A percentile compares a stretch with the other conserved stretches of the same genome.
These are phyloP conservation scores for Lepus timidus DNA, from an alignment of 2,113 vertebrate genomes.

Conservation along the genomic window DNA sequence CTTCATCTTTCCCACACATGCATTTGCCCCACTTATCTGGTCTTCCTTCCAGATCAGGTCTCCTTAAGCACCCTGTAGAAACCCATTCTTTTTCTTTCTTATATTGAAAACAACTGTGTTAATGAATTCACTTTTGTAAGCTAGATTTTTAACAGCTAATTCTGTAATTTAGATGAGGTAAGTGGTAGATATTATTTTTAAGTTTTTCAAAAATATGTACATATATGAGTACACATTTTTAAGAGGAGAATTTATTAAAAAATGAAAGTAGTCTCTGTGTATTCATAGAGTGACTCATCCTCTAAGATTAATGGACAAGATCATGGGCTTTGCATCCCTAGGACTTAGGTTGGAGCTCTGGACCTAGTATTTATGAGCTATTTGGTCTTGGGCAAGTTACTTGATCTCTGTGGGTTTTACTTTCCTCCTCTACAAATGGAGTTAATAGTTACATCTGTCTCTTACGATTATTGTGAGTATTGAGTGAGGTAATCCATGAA, in stretches of 20 bases:
- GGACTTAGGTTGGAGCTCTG: neutral
- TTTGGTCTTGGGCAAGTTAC: neutral
- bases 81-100: neutral
- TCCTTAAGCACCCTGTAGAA: neutral
- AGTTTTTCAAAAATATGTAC: constrained; percentile 15
- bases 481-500: neutral
- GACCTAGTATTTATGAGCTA: neutral
- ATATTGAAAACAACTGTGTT: neutral
- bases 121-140: neutral
- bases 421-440: neutral
- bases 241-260: neutral
- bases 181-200: neutral
- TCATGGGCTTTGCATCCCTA: neutral
- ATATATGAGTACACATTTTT: neutral
- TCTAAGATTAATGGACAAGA: neutral
- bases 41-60: neutral
- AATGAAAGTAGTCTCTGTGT: neutral
- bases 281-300: neutral
- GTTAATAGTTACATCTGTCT: neutral
- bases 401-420: neutral
- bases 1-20: neutral
- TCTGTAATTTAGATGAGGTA: neutral
- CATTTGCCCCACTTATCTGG: neutral
- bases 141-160: neutral
- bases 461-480: neutral